These are phyloP conservation scores for Setipinna tenuifilis DNA, from an alignment of 2,797 vertebrate genomes.

Conservation along the genomic window DNA sequence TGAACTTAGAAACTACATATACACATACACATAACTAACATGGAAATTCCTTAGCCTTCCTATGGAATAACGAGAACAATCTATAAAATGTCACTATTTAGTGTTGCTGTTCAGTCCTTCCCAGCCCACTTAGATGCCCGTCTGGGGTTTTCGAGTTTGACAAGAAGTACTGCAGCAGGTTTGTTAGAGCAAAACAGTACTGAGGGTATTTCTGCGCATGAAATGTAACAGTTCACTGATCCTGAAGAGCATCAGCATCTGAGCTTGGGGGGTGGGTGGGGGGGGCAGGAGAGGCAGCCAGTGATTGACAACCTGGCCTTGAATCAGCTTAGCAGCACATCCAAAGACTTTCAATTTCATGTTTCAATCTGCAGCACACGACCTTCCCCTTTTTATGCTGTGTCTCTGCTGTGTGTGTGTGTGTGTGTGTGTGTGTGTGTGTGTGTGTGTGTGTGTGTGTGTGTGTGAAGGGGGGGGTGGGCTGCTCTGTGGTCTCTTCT, in stretches of 20 bases:
- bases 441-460: background rate
- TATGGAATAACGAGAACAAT: too few species aligned
- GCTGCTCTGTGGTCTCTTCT: too few species aligned
- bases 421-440: background rate
- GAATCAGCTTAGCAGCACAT: background rate
- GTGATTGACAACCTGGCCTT: background rate
- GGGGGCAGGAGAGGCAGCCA: background rate
- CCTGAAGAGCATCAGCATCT: background rate
- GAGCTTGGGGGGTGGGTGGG: background rate
- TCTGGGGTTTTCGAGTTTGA: background rate
- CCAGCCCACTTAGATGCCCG: background rate
- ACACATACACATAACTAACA: too few species aligned
- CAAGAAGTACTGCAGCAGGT: background rate
- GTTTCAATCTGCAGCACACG: background rate
- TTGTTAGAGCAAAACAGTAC: background rate
- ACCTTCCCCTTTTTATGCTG: background rate
- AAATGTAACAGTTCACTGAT: background rate
- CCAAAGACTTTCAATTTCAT: constrained; percentile 6
- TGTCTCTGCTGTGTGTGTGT: background rate
- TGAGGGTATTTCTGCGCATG: background rate
- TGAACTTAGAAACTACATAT: too few species aligned
- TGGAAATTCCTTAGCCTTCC: too few species aligned
- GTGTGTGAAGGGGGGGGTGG: background rate
- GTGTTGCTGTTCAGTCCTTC: background rate
- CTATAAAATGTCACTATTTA: background rate